Base-by-base conservation (phyloP, 1,140 invertebrate genomes). In the Idris sp. region DNA sequence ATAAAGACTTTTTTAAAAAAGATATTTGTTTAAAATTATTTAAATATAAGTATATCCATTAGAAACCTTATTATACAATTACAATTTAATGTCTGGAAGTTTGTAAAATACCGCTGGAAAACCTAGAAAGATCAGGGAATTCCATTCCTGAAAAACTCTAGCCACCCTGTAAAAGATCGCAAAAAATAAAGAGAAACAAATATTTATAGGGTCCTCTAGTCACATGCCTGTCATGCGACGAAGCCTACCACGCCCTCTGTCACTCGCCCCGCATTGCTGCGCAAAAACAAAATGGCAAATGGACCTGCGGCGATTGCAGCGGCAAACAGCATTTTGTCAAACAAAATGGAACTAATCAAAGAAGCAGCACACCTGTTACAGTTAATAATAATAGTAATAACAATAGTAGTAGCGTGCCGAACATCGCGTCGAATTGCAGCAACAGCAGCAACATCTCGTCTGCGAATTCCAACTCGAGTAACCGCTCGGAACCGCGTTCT, bases 201-300 rank as follows among this genome's bases (percentile, higher is more conserved):
- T 31, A 18, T 40, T 28, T 40, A 26, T 35, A 88, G 86, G 86
- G 86, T 35, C 78, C 81, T 3, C 85, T 96, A 68, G 89, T 93
- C 38, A 93, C 95, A 33, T 96, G 95, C 85, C 92, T 90, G 79
- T 90, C 90, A 16, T 96, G 95, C 84, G 93, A 94, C 56, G 93
- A 95, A 86, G 93, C 93, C 8, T 96, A 94, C 83, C 94, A 96
- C 83, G 89, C 92, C 54, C 86, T 88, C 18, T 96, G 94, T 79
- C 94, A 95, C 79, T 83, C 89, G 18, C 91, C 91, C n/a, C 84
- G 88, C 28, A 89, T 92, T 62, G 84, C 76, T 2, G 33, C 69
- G 2, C 46, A 73, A 3, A 86, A 84, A 72, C 69, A 74, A 0
- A 76, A 71, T 19, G 62, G 71, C 7, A 88, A 86, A 18, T 87